phyloP scores from a whole-genome alignment of 2,888 invertebrate species.

The Disparrhopalites patrizii region DNA sequence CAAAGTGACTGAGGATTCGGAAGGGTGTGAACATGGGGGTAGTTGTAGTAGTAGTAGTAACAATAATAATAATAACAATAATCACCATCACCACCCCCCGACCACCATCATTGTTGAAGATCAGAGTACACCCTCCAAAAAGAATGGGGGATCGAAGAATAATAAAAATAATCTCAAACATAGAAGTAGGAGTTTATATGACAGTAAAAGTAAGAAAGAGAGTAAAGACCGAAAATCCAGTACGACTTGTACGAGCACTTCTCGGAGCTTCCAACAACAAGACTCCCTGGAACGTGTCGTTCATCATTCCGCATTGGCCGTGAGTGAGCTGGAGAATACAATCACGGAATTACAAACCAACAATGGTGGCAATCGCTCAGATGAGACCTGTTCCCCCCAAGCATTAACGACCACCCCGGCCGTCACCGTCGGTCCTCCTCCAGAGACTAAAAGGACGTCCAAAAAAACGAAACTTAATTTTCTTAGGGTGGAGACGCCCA shows the following conservation, averaged over 20 bases:
- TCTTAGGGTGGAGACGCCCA: slow-evolving; percentile 47
- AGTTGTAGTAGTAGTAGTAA: slow-evolving; percentile 4
- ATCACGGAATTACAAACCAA: slow-evolving; percentile 45
- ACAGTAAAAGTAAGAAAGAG: slow-evolving; percentile 7
- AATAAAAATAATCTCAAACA: too few species aligned
- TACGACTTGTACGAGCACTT: neutral
- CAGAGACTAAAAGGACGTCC: slow-evolving; percentile 25
- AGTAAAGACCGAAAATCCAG: slow-evolving; percentile 16
- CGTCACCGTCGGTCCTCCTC: slow-evolving; percentile 26
- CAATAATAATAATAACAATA: neutral
- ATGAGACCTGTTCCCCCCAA: slow-evolving; percentile 31
- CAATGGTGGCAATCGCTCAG: slow-evolving; percentile 37
- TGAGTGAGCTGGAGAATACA: slow-evolving; percentile 43
- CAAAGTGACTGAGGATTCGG: slow-evolving; percentile 26
- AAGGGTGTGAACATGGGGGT: slow-evolving; percentile 18
- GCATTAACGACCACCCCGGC: neutral
- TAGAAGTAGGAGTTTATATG: neutral
- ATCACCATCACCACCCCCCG: too few species aligned
- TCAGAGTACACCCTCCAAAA: too few species aligned
- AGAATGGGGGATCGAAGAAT: too few species aligned
- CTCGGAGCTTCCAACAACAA: neutral
- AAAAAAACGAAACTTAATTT: slow-evolving; percentile 48
- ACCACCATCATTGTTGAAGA: too few species aligned
- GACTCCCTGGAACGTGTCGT: slow-evolving; percentile 13
- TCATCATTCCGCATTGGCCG: slow-evolving; percentile 42